Evolutionary conservation across 30 jellyfish, hydroid and myxozoan genomes (phyloP), one percentile per base, ranked within the genome.

Genomic region (Clytia hemisphaerica): DNA sequence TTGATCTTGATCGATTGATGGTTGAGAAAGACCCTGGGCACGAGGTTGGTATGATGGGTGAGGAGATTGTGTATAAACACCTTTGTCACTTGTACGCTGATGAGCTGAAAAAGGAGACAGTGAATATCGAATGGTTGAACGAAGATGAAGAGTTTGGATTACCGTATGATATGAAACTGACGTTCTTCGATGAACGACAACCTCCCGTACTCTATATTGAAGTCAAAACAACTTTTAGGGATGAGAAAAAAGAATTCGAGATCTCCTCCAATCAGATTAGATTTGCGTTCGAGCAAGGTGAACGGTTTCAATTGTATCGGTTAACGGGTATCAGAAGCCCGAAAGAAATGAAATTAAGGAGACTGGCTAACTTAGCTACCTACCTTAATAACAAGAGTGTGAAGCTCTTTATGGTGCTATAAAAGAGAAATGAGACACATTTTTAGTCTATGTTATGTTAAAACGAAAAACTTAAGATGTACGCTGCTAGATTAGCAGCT

Each of bases 241-340:
- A 30, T 6, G 75, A 58, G 33, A 67, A 78, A 27, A 77, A 78
- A 34, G 75, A 73, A 4, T 86, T 86, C 47, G 94, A 86, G 49
- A 86, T 86, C 38, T 86, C 96, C 34, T 38, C 83, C 0, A 58
- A 67, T 4, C 92, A 86, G 61, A 61, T 86, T 3, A 36, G 61
- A 29, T 67, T 44, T 53, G 96, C 96, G 0, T 65, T 68, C 26
- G 58, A 79, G 1, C 47, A 65, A n/a, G 75, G 75, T n/a, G 79
- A 71, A 33, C 15, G 65, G 22, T 86, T 36, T 45, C 78, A 75
- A 35, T 37, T 86, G 4, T 86, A 86, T 32, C 93, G 96, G 14
- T 94, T 86, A 2, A 49, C 80, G 53, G 94, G 94, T 0, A 26
- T 86, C 14, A 35, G 57, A 33, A 28, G 47, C 34, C 16, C 30